Evolutionary conservation across 1,140 invertebrate species (phyloP).

Genomic region (Triops cancriformis): DNA sequence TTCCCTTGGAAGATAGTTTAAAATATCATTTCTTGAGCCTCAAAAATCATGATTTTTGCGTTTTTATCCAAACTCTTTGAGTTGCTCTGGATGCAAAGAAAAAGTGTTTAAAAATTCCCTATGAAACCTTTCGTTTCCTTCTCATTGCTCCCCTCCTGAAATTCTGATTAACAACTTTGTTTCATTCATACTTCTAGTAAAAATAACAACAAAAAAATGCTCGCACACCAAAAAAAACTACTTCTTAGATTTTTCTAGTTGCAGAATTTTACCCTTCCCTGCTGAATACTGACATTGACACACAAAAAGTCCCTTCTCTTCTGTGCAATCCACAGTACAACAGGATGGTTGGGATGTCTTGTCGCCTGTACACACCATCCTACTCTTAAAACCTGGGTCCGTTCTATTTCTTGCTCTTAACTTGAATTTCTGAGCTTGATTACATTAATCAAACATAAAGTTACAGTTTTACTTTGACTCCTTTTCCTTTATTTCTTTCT

Average conservation of each 20-base stretch:
- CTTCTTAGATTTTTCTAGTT: neutral
- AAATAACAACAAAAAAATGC: conserved; percentile 14
- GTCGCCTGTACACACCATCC: conserved; percentile 6
- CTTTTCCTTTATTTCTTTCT: neutral
- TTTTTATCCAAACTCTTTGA: neutral
- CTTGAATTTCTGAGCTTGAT: conserved; percentile 14
- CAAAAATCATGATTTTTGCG: neutral
- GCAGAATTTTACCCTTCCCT: neutral
- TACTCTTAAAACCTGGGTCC: neutral
- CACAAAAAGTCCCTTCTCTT: conserved; percentile 9
- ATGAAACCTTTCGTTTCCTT: too few species aligned
- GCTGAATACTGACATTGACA: neutral
- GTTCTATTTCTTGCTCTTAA: conserved; percentile 11
- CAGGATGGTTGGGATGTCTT: neutral
- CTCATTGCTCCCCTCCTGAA: neutral
- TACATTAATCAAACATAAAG: conserved; percentile 7
- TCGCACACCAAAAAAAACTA: neutral
- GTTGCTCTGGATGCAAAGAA: neutral
- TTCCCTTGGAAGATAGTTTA: conserved; percentile 7
- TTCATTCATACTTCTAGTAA: neutral
- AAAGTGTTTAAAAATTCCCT: too few species aligned
- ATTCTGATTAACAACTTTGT: neutral
- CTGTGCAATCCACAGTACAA: conserved; percentile 4
- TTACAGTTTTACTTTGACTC: neutral
- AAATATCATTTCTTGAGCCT: neutral